Conservation (phyloP, 1,140 invertebrate genomes). For the Diorhabda elongata region DNA sequence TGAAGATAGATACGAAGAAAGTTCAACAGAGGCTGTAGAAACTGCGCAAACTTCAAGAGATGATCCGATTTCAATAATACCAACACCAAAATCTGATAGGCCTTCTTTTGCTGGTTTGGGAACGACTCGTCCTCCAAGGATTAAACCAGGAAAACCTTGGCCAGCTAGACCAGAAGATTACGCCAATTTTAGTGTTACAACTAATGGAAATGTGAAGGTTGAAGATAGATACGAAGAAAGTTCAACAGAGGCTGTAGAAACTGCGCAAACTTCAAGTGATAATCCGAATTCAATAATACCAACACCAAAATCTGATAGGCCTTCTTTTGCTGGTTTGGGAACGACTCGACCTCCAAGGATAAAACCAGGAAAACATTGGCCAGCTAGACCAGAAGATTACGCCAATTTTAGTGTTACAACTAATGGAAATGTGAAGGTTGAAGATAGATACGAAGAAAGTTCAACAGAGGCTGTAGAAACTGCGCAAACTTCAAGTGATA, state of each 20-base stretch:
- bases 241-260: neutral
- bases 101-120: neutral
- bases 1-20: too few relatives aligned
- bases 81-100: neutral
- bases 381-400: slow-evolving; percentile 16
- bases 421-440: neutral
- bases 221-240: neutral
- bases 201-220: neutral
- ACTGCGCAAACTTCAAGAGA: too few relatives aligned
- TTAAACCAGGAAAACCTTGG: slow-evolving; percentile 17
- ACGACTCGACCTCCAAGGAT: neutral
- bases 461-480: neutral
- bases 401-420: neutral
- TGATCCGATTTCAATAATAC: neutral
- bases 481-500: too few relatives aligned
- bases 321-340: slow-evolving; percentile 15
- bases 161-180: slow-evolving; percentile 19
- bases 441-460: neutral
- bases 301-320: neutral
- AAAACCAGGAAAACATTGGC: slow-evolving; percentile 18
- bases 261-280: neutral
- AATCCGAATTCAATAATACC: too few relatives aligned
- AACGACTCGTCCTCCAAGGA: neutral
- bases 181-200: neutral
- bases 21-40: too few relatives aligned